These are phyloP conservation scores for Sarcophaga subvicina DNA, from an alignment of 2,888 invertebrate genomes.

Conservation along the genomic window DNA sequence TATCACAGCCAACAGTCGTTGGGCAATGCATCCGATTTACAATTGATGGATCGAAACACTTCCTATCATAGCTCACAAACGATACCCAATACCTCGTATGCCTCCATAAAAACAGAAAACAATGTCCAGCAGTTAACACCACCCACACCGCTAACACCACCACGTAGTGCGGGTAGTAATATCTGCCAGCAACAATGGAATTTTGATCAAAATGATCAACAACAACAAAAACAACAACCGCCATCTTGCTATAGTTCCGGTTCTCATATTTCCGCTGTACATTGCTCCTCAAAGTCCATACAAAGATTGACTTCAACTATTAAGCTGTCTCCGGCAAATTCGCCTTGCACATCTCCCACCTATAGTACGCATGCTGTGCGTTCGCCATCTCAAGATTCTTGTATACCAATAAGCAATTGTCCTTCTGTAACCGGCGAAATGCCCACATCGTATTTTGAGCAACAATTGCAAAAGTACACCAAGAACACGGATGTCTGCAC, in stretches of 20 bases:
- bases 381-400: not conserved
- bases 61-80: conserved; percentile 18
- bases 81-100: not conserved
- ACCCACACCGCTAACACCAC: conserved; percentile 32
- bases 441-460: conserved; percentile 11
- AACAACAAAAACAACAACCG: not conserved
- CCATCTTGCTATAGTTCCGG: not conserved
- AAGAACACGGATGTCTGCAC: conserved; percentile 26
- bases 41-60: not conserved
- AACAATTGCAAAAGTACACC: conserved; percentile 43
- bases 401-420: not conserved
- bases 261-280: not conserved
- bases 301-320: not conserved
- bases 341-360: not conserved
- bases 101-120: not conserved
- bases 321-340: not conserved
- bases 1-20: not conserved
- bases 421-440: not conserved
- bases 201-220: conserved; percentile 12
- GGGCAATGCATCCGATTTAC: not conserved
- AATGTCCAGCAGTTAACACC: not conserved
- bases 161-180: conserved; percentile 1
- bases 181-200: conserved; percentile 6
- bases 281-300: not conserved
- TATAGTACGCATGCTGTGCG: not conserved